Evolutionary conservation across 2,888 invertebrate genomes (phyloP).

Genomic region (Metalampra italica): DNA sequence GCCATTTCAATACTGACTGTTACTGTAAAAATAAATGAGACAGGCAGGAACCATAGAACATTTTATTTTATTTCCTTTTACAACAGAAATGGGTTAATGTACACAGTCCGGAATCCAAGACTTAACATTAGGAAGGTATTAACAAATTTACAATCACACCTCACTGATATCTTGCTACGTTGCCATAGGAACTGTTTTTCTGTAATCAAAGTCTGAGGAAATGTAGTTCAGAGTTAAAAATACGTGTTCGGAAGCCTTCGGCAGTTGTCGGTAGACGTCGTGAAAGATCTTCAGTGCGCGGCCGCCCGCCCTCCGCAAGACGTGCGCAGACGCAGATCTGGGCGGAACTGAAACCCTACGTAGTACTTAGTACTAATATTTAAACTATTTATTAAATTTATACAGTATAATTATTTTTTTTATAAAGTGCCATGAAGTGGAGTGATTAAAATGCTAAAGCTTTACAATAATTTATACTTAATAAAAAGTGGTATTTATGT

Average conservation of each 20-base stretch:
- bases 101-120: constrained; percentile 45
- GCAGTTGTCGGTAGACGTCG: constrained; percentile 39
- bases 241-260: constrained; percentile 61
- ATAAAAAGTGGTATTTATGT: too few relatives aligned
- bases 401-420: background rate
- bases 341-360: constrained; percentile 31
- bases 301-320: constrained; percentile 61
- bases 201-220: constrained; percentile 10
- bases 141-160: constrained; percentile 11
- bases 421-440: background rate
- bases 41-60: constrained; percentile 4
- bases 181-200: constrained; percentile 23
- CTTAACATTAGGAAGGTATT: constrained; percentile 51
- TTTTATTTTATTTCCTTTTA: constrained; percentile 37
- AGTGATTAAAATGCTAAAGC: background rate
- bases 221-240: constrained; percentile 62
- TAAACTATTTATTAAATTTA: background rate
- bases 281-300: constrained; percentile 43
- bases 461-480: background rate
- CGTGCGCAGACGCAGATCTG: constrained; percentile 52
- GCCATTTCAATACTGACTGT: too few relatives aligned
- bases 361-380: background rate
- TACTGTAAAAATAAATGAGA: too few relatives aligned
- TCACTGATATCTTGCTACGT: constrained; percentile 21
- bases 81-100: constrained; percentile 67